Evolutionary conservation across 2,797 vertebrate species (phyloP), one percentile per base, ranked within the genome.

Genomic region (Enteromius fasciolatus): DNA sequence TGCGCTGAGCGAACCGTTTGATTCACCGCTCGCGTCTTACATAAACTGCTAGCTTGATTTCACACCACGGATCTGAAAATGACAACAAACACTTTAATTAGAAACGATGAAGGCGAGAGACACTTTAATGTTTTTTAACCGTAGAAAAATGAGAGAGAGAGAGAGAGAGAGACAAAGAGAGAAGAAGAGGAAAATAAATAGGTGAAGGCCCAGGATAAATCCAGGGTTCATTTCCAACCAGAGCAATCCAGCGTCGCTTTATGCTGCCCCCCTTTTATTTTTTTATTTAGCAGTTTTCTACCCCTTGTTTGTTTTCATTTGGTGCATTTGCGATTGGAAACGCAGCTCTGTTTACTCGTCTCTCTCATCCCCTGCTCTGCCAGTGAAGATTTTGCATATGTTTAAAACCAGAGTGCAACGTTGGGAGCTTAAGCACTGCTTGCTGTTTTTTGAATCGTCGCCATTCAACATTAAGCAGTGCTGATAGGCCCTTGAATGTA

Each of bases 1-100:
- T 93, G 90, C 89, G 91, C 95, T 90, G 94, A 92, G 90, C 91
- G 94, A 94, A 90, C 89, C 90, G 94, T 95, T 96, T 95, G 94
- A 96, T 97, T 96, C 95, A 92, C 90, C 94, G 95, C 93, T 94
- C 90, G 95, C 94, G 89, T 95, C 93, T 95, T 94, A 95, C 92
- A 95, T 92, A 95, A 96, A 94, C 91, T 90, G 91, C 91, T 96
- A 92, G 92, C 94, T 95, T 96, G 95, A 96, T 97, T 97, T 97
- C 94, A 97, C 93, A 96, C 94, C 52, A 85, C 54, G 90, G 92
- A 93, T 93, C 90, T 95, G 91, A 94, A 95, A 95, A 94, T 91
- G 93, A 94, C 92, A 96, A 93, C 92, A 95, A 93, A 93, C 92
- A 92, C 93, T 94, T 96, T 95, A 96, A 96, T 97, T 96, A 96